A percentile compares a stretch with the other conserved stretches of the same genome.
Evolutionary conservation across 1,140 invertebrate species (phyloP).

Genomic region (Trachymyrmex septentrionalis): DNA sequence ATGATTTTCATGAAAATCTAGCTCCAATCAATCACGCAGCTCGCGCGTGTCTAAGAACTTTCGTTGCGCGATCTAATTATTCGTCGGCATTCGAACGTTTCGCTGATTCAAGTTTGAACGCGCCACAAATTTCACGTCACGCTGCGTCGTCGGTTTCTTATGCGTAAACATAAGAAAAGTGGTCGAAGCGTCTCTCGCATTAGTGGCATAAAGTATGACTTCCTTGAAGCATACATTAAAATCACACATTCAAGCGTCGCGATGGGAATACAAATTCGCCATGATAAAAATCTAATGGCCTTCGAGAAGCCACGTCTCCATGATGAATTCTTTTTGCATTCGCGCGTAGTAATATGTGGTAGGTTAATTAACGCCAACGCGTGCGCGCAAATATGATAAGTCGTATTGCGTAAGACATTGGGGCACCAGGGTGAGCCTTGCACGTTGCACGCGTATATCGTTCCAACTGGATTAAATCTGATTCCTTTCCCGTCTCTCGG

Average conservation of each 20-base stretch:
- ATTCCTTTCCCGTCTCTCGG: neutral
- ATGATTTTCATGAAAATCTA: conserved; percentile 49
- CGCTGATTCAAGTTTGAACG: neutral
- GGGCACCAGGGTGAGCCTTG: conserved; percentile 40
- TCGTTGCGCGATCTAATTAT: neutral
- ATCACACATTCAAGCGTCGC: neutral
- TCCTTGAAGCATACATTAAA: conserved; percentile 21
- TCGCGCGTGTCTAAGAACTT: neutral
- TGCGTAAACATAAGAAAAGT: neutral
- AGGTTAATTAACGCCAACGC: conserved; percentile 74
- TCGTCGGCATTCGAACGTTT: neutral
- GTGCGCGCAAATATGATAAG: conserved; percentile 65
- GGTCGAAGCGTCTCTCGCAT: neutral
- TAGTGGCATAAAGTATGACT: conserved; percentile 3
- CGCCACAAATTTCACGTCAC: neutral
- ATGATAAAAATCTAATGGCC: conserved; percentile 49
- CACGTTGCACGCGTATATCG: neutral
- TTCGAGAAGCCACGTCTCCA: conserved; percentile 39
- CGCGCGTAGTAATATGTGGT: conserved; percentile 43
- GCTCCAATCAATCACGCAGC: neutral
- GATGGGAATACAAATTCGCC: conserved; percentile 49
- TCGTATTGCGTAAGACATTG: conserved; percentile 74
- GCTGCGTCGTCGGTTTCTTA: neutral
- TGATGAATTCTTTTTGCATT: conserved; percentile 73
- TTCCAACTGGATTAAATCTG: conserved; percentile 26